Percentiles rank a stretch among this genome's conserved stretches.
Conservation (phyloP, 2,113 vertebrate species). For the Tamias sibiricus region DNA sequence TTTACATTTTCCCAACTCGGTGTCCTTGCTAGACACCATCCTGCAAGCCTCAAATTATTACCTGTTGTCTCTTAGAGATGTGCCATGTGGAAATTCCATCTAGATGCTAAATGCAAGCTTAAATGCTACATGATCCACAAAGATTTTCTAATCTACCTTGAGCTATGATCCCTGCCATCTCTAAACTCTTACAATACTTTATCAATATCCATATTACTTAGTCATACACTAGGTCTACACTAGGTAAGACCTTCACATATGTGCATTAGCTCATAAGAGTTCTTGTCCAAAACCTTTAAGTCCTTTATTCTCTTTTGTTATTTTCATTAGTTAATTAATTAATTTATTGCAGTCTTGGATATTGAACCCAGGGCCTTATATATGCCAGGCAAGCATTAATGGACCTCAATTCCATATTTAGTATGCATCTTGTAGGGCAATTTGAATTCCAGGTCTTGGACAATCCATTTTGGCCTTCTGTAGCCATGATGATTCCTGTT, state of each 20-base stretch:
- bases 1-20: background rate
- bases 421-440: background rate
- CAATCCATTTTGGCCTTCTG: background rate
- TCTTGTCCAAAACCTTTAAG: slow-evolving; percentile 27
- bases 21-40: background rate
- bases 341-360: background rate
- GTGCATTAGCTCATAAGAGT: background rate
- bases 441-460: background rate
- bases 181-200: slow-evolving; percentile 6
- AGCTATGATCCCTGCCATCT: background rate
- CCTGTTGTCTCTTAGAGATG: background rate
- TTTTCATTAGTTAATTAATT: background rate
- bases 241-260: background rate
- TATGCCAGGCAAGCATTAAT: background rate
- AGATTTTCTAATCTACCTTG: background rate
- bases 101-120: slow-evolving; percentile 12
- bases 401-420: background rate
- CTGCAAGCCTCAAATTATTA: background rate
- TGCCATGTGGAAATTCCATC: background rate
- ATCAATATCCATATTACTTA: background rate
- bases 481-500: background rate
- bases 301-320: background rate
- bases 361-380: background rate
- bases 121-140: background rate
- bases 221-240: background rate